phyloP scores from a whole-genome alignment of 1,140 invertebrate species.

The Pogonus chalceus region DNA sequence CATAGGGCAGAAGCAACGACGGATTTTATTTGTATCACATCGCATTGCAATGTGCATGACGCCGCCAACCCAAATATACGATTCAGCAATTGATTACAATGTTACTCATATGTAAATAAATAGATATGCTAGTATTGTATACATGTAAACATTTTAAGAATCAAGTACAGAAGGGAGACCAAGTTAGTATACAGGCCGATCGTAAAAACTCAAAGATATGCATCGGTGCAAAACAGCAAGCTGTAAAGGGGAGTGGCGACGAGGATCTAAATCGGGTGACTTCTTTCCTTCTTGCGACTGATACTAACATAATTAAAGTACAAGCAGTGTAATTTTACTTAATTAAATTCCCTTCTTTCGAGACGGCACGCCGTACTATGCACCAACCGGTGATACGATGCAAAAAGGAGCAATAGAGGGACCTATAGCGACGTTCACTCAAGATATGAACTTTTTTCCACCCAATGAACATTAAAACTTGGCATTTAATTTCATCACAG shows the following conservation, averaged over 20 bases:
- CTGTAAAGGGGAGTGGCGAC: neutral
- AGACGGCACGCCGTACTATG: slow-evolving; percentile 16
- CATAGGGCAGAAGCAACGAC: too few species aligned
- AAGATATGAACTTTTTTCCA: slow-evolving; percentile 39
- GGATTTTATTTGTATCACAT: too few species aligned
- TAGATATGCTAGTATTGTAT: too few species aligned
- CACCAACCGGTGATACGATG: too few species aligned
- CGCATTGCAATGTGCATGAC: too few species aligned
- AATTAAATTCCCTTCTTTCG: slow-evolving; percentile 43
- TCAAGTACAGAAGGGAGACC: neutral
- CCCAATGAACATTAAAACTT: slow-evolving; percentile 39
- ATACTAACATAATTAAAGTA: slow-evolving; percentile 45
- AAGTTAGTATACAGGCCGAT: neutral
- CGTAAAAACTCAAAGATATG: neutral
- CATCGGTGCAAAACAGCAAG: neutral
- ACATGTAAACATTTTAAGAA: too few species aligned
- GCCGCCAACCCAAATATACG: too few species aligned
- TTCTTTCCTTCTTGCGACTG: slow-evolving; percentile 26
- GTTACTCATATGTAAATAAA: too few species aligned
- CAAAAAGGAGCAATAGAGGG: too few species aligned
- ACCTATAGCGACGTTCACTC: slow-evolving; percentile 19
- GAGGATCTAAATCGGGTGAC: neutral
- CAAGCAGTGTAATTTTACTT: slow-evolving; percentile 44
- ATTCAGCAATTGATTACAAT: too few species aligned
- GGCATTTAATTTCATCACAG: slow-evolving; percentile 41